phyloP scores from a whole-genome alignment of 92 coral and sea anemone genomes.

The Porites divaricata region DNA sequence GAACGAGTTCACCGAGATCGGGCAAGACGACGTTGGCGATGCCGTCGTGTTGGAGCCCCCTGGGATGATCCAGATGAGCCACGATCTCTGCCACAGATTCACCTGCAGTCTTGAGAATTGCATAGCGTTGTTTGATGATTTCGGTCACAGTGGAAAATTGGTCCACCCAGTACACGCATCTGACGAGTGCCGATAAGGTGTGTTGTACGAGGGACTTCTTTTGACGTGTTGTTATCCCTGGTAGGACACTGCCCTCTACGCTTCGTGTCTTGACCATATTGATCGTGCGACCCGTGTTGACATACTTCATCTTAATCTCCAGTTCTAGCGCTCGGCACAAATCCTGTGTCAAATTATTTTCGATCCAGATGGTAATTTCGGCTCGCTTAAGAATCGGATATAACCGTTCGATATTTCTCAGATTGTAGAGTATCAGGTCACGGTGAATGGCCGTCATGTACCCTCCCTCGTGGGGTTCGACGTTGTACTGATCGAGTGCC shows the following conservation, averaged over 20 bases:
- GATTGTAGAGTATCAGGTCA: conserved; percentile 12
- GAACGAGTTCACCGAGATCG: background rate
- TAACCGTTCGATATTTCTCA: background rate
- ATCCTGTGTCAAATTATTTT: conserved; percentile 24
- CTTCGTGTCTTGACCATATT: conserved; percentile 15
- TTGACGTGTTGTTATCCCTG: conserved; percentile 8
- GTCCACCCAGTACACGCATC: conserved; percentile 15
- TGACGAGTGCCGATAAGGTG: conserved; percentile 8
- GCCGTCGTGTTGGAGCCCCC: background rate
- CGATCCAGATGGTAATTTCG: conserved; percentile 9
- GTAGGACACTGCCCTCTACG: conserved; percentile 10
- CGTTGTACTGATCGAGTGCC: conserved; percentile 28
- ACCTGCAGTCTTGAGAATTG: background rate
- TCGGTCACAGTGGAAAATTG: conserved; percentile 9
- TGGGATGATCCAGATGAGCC: background rate
- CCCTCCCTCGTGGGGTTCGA: conserved; percentile 14
- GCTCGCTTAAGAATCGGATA: background rate
- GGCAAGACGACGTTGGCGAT: background rate
- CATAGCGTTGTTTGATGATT: background rate
- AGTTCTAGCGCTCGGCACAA: conserved; percentile 14
- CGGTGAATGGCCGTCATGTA: conserved; percentile 13
- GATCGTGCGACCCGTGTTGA: background rate
- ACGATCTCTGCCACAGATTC: conserved; percentile 17
- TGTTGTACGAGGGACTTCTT: conserved; percentile 25
- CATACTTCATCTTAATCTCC: conserved; percentile 6